A percentile compares a stretch with the other conserved stretches of the same genome.
Evolutionary conservation across 2,113 vertebrate genomes (phyloP).

Genomic region (Rhadina sibilatrix): DNA sequence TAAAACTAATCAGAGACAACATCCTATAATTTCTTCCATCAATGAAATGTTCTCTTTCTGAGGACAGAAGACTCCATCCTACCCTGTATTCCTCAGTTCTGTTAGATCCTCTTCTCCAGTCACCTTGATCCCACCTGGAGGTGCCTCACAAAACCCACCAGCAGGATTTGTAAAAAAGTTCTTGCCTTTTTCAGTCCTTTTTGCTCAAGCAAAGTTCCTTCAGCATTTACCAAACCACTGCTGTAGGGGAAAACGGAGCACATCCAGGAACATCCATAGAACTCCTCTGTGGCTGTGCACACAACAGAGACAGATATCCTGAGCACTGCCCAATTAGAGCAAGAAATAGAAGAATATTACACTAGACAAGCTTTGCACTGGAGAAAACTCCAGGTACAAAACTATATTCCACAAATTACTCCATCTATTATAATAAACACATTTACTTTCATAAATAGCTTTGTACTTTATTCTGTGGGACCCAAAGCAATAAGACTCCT

Average conservation of each 20-base stretch:
- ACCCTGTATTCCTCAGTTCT: background rate
- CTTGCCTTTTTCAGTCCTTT: background rate
- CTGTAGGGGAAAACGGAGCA: background rate
- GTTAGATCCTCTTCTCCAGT: background rate
- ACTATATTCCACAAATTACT: background rate
- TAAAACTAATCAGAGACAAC: background rate
- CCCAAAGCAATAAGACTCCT: background rate
- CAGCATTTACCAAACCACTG: background rate
- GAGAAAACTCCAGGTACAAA: background rate
- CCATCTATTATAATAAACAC: background rate
- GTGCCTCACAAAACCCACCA: background rate
- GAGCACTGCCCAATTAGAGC: background rate
- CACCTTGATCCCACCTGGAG: background rate
- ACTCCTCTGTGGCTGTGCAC: background rate
- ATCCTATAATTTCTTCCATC: background rate
- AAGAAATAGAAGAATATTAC: background rate
- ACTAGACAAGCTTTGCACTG: background rate
- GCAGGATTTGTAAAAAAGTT: background rate
- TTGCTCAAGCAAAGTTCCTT: background rate
- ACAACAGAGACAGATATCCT: background rate
- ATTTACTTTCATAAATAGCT: background rate
- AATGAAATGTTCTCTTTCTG: background rate
- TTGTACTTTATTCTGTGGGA: background rate
- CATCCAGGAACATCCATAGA: rapidly evolving
- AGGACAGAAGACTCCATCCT: background rate